Evolutionary conservation across 1,140 invertebrate species (phyloP).

Genomic region (Ceratina japonica): DNA sequence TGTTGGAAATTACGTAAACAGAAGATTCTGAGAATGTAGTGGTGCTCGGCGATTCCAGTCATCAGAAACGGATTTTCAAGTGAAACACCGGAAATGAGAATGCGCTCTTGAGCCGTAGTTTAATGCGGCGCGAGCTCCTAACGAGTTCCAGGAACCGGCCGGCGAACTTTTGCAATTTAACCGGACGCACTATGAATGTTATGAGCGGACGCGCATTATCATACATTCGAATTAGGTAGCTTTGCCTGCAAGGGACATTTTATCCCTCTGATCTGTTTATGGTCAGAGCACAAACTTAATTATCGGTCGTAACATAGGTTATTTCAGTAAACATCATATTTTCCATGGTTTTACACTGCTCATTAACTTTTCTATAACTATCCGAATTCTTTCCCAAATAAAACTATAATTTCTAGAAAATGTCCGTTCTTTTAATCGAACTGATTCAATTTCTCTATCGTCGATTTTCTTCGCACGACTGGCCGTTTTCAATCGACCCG

Average conservation of each 20-base stretch:
- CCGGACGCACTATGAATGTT: constrained; percentile 10
- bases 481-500: background rate
- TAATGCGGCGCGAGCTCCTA: constrained; percentile 7
- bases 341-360: too few relatives aligned
- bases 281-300: background rate
- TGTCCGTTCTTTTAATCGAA: too few relatives aligned
- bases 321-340: too few relatives aligned
- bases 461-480: background rate
- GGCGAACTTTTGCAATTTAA: constrained; percentile 45
- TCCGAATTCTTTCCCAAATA: too few relatives aligned
- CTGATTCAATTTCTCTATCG: background rate
- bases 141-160: constrained; percentile 14
- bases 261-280: background rate
- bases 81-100: constrained; percentile 31
- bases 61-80: background rate
- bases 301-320: too few relatives aligned
- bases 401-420: too few relatives aligned
- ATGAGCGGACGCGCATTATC: background rate
- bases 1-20: background rate
- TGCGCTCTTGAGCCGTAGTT: constrained; percentile 17
- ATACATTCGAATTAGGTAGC: background rate
- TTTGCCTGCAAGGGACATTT: background rate
- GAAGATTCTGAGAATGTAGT: too few relatives aligned
- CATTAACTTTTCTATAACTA: too few relatives aligned
- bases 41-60: too few relatives aligned